Evolutionary conservation across 1,140 invertebrate genomes (phyloP), one percentile per base, ranked within the genome.

Genomic region (Atopsyche davidsoni): DNA sequence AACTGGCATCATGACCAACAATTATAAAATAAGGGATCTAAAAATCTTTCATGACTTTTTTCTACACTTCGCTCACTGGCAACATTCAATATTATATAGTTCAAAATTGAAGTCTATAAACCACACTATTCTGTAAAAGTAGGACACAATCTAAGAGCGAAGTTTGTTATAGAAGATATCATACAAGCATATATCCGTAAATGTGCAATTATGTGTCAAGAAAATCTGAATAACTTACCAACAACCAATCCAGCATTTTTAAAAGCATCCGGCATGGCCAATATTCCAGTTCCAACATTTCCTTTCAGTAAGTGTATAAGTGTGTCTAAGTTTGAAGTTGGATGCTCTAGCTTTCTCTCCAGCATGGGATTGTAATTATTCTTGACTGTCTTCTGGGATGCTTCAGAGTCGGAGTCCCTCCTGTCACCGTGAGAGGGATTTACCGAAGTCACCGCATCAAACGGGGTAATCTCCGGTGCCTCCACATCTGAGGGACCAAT

Each of bases 191-290:
- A n/a, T n/a, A n/a, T n/a, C n/a, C n/a, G n/a, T n/a, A n/a, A n/a
- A n/a, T n/a, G n/a, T n/a, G n/a, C n/a, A n/a, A n/a, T n/a, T n/a
- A n/a, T n/a, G n/a, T 4, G 6, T 11, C n/a, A 41, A 32, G 2
- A 13, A 32, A 44, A 24, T 41, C 9, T 16, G 44, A 46, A 44
- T 16, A 28, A 64, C 58, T 69, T 73, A 65, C 82, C 87, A 43
- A 88, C 73, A 52, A 81, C 75, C 47, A 90, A 69, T 14, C 89
- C 89, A 46, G 88, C 81, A 70, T 85, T 91, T 70, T 79, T 80
- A 60, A 92, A 85, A 32, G 87, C 89, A 72, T 89, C 81, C 32
- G 89, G 87, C 86, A 92, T 90, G 38, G 85, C 85, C 55, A 89
- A 63, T 52, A 89, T 87, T 2, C 89, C 89, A 7, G 88, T 90